These are phyloP conservation scores for Lepetodrilus schrolli DNA, from an alignment of 2,888 invertebrate species.

Conservation along the genomic window DNA sequence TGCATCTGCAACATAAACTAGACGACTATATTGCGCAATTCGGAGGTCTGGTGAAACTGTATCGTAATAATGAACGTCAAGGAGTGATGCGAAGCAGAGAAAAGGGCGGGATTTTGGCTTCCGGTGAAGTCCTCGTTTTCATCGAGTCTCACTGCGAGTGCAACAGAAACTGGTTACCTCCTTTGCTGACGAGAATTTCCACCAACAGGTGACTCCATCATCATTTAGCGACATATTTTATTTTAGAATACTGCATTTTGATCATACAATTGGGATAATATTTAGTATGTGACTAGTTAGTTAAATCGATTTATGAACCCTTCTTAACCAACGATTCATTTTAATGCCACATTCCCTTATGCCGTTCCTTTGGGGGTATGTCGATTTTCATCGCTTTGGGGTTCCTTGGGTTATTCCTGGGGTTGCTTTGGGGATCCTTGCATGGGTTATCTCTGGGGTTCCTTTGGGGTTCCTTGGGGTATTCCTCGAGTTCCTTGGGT, in stretches of 20 bases:
- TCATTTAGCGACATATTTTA: no score
- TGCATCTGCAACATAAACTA: constrained; percentile 86
- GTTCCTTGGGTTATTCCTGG: no score
- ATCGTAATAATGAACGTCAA: constrained; percentile 90
- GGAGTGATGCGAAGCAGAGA: constrained; percentile 94
- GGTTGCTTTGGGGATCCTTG: no score
- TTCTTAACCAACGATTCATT: no score
- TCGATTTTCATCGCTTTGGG: no score
- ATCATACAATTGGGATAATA: background rate
- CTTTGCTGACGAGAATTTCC: constrained; percentile 93
- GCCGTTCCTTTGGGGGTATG: no score
- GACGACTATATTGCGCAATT: constrained; percentile 90
- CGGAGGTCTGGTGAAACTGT: constrained; percentile 89
- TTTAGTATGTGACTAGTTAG: no score
- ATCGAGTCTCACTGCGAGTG: constrained; percentile 96
- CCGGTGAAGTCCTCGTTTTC: constrained; percentile 95
- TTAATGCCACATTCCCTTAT: no score
- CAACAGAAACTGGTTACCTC: constrained; percentile 96
- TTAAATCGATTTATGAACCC: no score
- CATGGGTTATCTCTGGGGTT: no score
- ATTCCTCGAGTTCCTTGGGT: no score
- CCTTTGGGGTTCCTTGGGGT: no score
- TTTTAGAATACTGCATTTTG: background rate
- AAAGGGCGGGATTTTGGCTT: constrained; percentile 90
- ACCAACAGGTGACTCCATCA: constrained; percentile 79